Base-by-base conservation (phyloP, 2,113 vertebrate genomes). In the Mohoua ochrocephala region DNA sequence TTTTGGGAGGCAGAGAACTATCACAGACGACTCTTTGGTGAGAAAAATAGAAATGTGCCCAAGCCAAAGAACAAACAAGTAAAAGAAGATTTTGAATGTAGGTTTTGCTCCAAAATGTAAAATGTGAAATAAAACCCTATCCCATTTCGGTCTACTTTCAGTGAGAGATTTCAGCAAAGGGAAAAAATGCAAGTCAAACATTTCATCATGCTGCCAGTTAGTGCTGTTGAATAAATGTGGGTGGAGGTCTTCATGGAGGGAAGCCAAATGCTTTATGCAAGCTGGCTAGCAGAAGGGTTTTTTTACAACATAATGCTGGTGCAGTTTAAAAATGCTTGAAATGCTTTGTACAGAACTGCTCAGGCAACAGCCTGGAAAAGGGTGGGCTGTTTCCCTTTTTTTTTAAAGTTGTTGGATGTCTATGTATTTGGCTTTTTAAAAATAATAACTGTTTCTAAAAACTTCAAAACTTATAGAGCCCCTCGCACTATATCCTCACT, bases 231-330 rank as follows among this genome's bases (percentile, higher is more conserved):
- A 91, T 54, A 82, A 85, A 94, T 44, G 95, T 80, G 83, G 85
- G 90, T 88, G 78, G 91, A 96, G 87, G 90, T 95, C 95, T 93
- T 74, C 27, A 39, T 65, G 79, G 90, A 96, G 35, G 52, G 47
- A 94, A 76, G 91, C 95, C 94, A 96, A 91, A 94, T 70, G 39
- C 44, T 87, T 93, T 70, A 91, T 73, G 45, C 63, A 93, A 93
- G 75, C 87, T 93, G 85, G 78, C 67, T 90, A 88, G 59, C 82
- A 90, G 37, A 83, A 88, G 57, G 59, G 3, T 0, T 67, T 89
- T 93, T 95, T 91, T 35, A 77, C 52, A 83, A 61, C 68, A 77
- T 80, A 77, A 88, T 64, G 30, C 31, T 86, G 26, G 64, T 84
- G 49, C 44, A 77, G 54, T 83, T 74, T 90, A n/a, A 85, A 93